Percentiles rank a stretch among this genome's conserved stretches.
phyloP scores from a whole-genome alignment of 2,113 vertebrate species.

The Ophthalmolycus amberensis region DNA sequence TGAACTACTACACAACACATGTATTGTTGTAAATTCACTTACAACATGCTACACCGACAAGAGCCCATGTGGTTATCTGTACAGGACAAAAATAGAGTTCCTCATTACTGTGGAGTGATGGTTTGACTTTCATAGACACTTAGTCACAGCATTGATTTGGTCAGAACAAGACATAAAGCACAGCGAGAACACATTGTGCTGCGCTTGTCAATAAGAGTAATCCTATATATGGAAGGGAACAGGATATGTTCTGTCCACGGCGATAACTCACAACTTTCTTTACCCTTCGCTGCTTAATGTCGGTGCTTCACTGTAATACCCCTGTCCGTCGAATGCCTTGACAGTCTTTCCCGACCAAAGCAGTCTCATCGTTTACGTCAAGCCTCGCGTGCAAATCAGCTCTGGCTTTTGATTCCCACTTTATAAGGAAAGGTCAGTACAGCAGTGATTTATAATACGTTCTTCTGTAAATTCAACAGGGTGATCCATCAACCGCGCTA shows the following conservation, averaged over 20 bases:
- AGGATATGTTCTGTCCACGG: constrained; percentile 48
- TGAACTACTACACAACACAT: background rate
- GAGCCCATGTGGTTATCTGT: background rate
- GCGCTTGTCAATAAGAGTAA: constrained; percentile 63
- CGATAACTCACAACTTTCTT: constrained; percentile 69
- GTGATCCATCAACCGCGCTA: constrained; percentile 72
- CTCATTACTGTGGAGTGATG: constrained; percentile 20
- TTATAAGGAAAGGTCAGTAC: constrained; percentile 77
- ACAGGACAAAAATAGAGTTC: background rate
- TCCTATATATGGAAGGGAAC: constrained; percentile 60
- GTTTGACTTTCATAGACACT: constrained; percentile 66
- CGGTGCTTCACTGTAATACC: constrained; percentile 54
- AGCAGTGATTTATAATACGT: constrained; percentile 76
- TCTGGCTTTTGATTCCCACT: constrained; percentile 70
- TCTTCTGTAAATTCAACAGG: constrained; percentile 71
- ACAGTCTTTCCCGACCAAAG: constrained; percentile 40
- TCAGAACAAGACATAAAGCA: constrained; percentile 57
- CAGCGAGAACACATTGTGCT: constrained; percentile 30
- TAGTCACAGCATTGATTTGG: constrained; percentile 55
- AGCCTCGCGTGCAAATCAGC: constrained; percentile 59
- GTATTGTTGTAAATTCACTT: background rate
- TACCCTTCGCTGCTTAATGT: constrained; percentile 59
- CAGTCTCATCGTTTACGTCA: constrained; percentile 41
- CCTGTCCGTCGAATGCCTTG: constrained; percentile 55
- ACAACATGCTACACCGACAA: background rate